phyloP scores from a whole-genome alignment of 2,113 vertebrate species.

The Recurvirostra avosetta region DNA sequence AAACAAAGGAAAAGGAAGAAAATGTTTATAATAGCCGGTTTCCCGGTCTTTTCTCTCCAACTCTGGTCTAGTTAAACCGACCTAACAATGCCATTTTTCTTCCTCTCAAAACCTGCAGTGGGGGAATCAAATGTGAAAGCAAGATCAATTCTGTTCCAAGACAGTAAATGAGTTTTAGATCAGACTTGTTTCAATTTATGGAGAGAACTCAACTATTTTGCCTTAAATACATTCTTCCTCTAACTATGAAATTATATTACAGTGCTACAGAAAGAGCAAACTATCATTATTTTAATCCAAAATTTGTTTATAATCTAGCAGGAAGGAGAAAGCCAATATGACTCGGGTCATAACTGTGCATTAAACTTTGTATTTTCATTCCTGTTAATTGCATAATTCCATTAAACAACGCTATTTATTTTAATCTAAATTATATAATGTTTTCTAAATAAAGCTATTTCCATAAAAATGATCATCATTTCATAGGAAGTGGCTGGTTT shows the following conservation, averaged over 20 bases:
- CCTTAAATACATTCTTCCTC: slow-evolving; percentile 6
- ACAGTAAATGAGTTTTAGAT: slow-evolving; percentile 70
- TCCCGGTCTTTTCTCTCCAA: not conserved
- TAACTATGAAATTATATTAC: slow-evolving; percentile 32
- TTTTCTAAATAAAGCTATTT: not conserved
- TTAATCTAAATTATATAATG: not conserved
- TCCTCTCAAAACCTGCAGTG: slow-evolving; percentile 54
- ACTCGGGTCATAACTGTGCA: not conserved
- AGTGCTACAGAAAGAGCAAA: slow-evolving; percentile 32
- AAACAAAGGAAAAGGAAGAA: not conserved
- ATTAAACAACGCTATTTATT: not conserved
- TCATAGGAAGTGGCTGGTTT: not conserved
- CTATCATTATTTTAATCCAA: not conserved
- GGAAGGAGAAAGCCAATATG: not conserved
- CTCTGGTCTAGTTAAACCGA: slow-evolving; percentile 29
- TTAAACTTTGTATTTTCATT: not conserved
- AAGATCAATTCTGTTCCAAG: slow-evolving; percentile 75
- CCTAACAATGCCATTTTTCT: slow-evolving; percentile 63
- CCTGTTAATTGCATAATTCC: not conserved
- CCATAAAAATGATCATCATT: not conserved
- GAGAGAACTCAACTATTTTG: slow-evolving; percentile 34
- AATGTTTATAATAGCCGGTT: not conserved
- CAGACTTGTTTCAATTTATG: slow-evolving; percentile 64
- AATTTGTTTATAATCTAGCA: slow-evolving; percentile 28
- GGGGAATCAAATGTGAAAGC: slow-evolving; percentile 76